Conservation (phyloP, 2,113 vertebrate genomes). For the Petromus typicus region DNA sequence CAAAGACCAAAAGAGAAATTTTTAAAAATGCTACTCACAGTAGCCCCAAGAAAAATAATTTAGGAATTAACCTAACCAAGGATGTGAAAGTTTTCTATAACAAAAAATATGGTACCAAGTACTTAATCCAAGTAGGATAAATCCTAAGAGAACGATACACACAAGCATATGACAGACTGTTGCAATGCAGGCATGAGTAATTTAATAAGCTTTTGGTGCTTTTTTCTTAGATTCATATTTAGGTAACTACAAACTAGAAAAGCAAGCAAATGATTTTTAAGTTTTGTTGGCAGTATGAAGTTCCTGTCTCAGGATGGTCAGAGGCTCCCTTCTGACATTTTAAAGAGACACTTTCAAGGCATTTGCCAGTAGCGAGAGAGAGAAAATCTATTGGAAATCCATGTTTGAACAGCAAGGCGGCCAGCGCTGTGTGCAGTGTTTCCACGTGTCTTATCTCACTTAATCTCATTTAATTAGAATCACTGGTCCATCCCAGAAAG, state of each 20-base stretch:
- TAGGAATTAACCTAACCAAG: background rate
- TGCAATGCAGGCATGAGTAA: background rate
- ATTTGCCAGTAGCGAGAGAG: background rate
- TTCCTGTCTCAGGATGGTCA: background rate
- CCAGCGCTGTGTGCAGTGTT: background rate
- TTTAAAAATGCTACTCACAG: background rate
- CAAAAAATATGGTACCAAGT: too few relatives aligned
- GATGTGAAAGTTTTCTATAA: background rate
- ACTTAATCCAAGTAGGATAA: background rate
- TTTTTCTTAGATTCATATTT: constrained; percentile 16
- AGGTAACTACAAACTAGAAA: background rate
- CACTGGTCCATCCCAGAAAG: constrained; percentile 45
- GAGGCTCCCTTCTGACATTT: background rate
- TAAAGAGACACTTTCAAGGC: background rate
- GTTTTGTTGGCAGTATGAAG: background rate
- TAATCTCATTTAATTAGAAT: constrained; percentile 61
- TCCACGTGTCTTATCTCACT: constrained; percentile 45
- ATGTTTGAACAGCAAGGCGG: constrained; percentile 8
- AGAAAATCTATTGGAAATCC: background rate
- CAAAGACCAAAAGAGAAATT: background rate
- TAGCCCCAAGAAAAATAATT: background rate
- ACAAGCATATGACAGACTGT: background rate
- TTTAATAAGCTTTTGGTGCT: background rate
- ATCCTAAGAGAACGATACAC: background rate
- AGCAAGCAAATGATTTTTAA: background rate